Percentiles rank a stretch among this genome's conserved stretches.
Conservation (phyloP, 2,888 invertebrate species). For the Suillia variegata region DNA sequence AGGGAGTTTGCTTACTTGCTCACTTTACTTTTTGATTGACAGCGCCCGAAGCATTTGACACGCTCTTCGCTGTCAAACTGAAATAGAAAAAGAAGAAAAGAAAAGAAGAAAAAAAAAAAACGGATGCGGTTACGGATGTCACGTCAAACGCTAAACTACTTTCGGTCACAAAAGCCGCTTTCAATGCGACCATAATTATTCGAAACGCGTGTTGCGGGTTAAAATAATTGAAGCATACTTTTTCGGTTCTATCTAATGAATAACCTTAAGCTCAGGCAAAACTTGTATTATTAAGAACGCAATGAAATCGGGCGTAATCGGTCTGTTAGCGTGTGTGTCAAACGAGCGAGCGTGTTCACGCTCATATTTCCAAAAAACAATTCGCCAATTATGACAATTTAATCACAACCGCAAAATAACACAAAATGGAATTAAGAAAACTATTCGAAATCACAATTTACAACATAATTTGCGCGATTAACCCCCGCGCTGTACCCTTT, state of each 20-base stretch:
- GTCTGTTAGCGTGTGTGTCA: too few species aligned
- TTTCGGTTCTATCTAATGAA: too few species aligned
- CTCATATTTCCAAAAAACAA: conserved; percentile 8
- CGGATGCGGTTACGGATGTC: background rate
- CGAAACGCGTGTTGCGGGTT: too few species aligned
- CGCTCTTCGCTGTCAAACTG: too few species aligned
- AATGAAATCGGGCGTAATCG: too few species aligned
- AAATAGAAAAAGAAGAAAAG: too few species aligned
- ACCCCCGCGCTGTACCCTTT: background rate
- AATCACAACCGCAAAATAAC: conserved; percentile 48
- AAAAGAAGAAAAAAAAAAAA: too few species aligned
- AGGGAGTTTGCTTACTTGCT: background rate
- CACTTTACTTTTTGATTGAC: conserved; percentile 38
- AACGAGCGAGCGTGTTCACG: conserved; percentile 20
- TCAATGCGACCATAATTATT: too few species aligned
- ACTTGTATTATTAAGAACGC: too few species aligned
- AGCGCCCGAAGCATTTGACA: conserved; percentile 30
- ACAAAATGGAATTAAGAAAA: conserved; percentile 2
- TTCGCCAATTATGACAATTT: conserved; percentile 50
- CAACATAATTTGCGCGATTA: conserved; percentile 18
- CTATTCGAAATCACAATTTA: background rate
- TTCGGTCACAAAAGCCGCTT: too few species aligned
- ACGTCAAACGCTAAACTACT: background rate
- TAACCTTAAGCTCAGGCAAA: too few species aligned
- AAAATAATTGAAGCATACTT: background rate